Evolutionary conservation across 2,113 vertebrate genomes (phyloP).

Genomic region (Ptyas mucosa): DNA sequence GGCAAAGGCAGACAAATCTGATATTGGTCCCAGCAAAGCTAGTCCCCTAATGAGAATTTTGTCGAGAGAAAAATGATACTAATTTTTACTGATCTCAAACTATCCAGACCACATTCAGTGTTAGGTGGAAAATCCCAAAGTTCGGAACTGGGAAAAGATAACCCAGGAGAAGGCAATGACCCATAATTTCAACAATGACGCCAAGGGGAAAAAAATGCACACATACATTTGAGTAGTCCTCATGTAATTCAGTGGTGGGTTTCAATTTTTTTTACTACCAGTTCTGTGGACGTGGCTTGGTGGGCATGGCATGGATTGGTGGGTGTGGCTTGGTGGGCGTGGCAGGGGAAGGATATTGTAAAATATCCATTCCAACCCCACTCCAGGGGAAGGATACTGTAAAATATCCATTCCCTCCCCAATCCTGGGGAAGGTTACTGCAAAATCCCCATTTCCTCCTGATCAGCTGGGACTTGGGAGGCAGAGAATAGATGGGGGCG

Average conservation of each 20-base stretch:
- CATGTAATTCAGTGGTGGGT: not conserved
- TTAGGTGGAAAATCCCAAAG: not conserved
- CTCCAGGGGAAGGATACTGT: too few relatives aligned
- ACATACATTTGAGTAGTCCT: not conserved
- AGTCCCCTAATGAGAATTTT: not conserved
- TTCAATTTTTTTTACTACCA: too few relatives aligned
- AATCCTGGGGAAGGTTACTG: too few relatives aligned
- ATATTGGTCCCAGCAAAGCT: not conserved
- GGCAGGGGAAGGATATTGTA: too few relatives aligned
- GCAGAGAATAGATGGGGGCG: too few relatives aligned
- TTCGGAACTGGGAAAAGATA: not conserved
- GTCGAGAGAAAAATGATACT: not conserved
- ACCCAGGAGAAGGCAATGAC: not conserved
- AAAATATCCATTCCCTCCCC: too few relatives aligned
- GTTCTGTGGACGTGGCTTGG: too few relatives aligned
- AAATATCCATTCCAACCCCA: too few relatives aligned
- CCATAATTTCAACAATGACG: not conserved
- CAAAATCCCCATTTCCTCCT: too few relatives aligned
- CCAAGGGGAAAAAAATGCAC: not conserved
- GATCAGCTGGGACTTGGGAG: too few relatives aligned
- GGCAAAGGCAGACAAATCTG: not conserved
- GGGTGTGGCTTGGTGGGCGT: too few relatives aligned
- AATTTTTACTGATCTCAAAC: not conserved
- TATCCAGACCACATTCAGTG: not conserved
- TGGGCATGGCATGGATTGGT: too few relatives aligned